These are phyloP conservation scores for Papilio helenus DNA, from an alignment of 1,140 invertebrate species.

Conservation along the genomic window DNA sequence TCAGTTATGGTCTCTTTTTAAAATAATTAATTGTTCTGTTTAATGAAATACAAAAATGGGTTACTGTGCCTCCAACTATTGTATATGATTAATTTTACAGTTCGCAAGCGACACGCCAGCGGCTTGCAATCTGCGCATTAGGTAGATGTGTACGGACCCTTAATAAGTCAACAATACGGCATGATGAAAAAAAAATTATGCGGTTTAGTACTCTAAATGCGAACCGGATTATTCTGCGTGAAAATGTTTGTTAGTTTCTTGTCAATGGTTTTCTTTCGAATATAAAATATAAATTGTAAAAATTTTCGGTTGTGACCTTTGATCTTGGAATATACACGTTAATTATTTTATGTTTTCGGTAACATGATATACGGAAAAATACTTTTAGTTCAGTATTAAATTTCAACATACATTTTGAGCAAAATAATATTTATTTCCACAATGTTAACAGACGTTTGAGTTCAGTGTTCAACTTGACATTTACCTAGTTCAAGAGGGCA, in stretches of 20 bases:
- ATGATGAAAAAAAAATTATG: slow-evolving; percentile 1
- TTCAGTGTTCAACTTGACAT: background rate
- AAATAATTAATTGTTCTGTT: too few species aligned
- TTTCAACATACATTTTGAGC: background rate
- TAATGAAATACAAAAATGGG: too few species aligned
- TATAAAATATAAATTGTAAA: background rate
- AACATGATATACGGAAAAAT: background rate
- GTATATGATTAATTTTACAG: too few species aligned
- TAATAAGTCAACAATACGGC: background rate
- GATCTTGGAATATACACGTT: background rate
- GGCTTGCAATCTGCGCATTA: background rate
- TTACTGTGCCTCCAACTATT: too few species aligned
- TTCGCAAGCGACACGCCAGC: too few species aligned
- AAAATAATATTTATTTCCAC: background rate
- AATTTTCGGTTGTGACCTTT: background rate
- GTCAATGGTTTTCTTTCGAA: slow-evolving; percentile 23
- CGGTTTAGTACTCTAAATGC: slow-evolving; percentile 18
- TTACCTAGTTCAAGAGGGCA: background rate
- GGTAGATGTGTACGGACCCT: background rate
- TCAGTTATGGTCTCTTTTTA: too few species aligned
- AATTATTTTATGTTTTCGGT: background rate
- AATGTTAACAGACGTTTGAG: background rate
- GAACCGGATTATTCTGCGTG: slow-evolving; percentile 19
- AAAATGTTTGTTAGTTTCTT: slow-evolving; percentile 26
- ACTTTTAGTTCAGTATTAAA: background rate